These are phyloP conservation scores for Porites cylindrica DNA, from an alignment of 92 coral and sea anemone genomes.

Conservation along the genomic window DNA sequence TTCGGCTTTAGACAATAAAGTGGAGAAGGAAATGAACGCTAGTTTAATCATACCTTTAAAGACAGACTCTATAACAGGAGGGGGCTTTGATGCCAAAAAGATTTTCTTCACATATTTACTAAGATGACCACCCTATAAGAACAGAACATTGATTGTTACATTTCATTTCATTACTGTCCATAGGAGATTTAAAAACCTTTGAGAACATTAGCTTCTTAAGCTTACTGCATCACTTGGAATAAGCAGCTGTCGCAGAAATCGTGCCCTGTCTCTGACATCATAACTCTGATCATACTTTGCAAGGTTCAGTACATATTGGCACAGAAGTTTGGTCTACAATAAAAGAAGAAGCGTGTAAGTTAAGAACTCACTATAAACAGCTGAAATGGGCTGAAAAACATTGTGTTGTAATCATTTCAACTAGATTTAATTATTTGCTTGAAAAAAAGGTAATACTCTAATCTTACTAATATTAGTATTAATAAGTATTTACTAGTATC, in stretches of 20 bases:
- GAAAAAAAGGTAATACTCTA: no score
- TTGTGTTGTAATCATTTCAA: no score
- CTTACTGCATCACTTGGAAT: conserved; percentile 90
- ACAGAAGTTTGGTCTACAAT: conserved; percentile 84
- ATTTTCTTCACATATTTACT: conserved; percentile 96
- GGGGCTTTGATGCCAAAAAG: conserved; percentile 94
- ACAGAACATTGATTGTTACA: background rate
- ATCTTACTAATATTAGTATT: no score
- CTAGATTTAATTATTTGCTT: no score
- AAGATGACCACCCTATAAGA: conserved; percentile 87
- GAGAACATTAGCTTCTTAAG: background rate
- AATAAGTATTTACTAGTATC: no score
- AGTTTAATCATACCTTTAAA: conserved; percentile 79
- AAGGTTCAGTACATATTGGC: conserved; percentile 95
- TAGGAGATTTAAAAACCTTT: background rate
- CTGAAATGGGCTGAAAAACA: background rate
- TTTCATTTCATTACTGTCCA: background rate
- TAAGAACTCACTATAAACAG: background rate
- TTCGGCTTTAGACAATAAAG: background rate
- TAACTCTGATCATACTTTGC: conserved; percentile 98
- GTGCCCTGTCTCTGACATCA: conserved; percentile 95
- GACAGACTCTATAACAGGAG: conserved; percentile 93
- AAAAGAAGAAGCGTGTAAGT: no score
- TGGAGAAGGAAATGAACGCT: no score
- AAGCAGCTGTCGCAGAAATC: conserved; percentile 90